Percentiles rank a stretch among this genome's conserved stretches.
These are phyloP conservation scores for Patiria miniata DNA, from an alignment of 35 echinoderm and acorn worm species.

Conservation along the genomic window DNA sequence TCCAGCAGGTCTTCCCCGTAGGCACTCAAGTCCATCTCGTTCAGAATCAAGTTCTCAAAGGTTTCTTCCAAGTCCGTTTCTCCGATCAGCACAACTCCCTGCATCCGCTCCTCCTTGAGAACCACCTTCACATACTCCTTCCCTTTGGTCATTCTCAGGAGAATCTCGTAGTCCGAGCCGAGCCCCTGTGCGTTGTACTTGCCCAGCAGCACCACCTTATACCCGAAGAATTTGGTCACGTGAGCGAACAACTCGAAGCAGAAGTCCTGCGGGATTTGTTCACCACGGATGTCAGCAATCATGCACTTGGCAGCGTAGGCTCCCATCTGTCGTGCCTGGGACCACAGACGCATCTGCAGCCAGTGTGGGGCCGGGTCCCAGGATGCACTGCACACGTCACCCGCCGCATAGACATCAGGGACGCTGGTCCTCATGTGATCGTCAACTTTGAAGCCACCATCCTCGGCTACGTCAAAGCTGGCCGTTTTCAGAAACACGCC, in stretches of 20 bases:
- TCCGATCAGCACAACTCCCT: conserved; percentile 93
- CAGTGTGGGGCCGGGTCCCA: conserved; percentile 89
- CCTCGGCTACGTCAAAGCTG: conserved; percentile 55
- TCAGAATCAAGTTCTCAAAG: conserved; percentile 97
- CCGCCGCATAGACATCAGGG: conserved; percentile 86
- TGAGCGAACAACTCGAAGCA: conserved; percentile 96
- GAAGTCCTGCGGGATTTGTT: conserved; percentile 79
- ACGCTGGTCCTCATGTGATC: conserved; percentile 94
- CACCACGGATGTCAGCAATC: conserved; percentile 41
- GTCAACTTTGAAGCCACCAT: conserved; percentile 83
- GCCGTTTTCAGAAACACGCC: background rate
- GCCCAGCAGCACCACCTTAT: conserved; percentile 87
- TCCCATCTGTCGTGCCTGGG: conserved; percentile 95
- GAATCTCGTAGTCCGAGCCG: conserved; percentile 67
- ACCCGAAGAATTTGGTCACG: conserved; percentile 90
- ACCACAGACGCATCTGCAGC: conserved; percentile 97
- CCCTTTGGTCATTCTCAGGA: conserved; percentile 83
- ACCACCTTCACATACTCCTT: conserved; percentile 87
- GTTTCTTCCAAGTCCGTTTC: conserved; percentile 98
- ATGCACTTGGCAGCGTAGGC: conserved; percentile 93
- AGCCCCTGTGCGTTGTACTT: conserved; percentile 89
- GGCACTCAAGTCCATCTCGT: conserved; percentile 75
- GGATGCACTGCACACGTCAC: conserved; percentile 92
- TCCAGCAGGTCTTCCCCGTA: conserved; percentile 93
- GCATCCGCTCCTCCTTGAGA: conserved; percentile 78